phyloP scores from a whole-genome alignment of 2,888 invertebrate genomes.

The Lathronympha strigana region DNA sequence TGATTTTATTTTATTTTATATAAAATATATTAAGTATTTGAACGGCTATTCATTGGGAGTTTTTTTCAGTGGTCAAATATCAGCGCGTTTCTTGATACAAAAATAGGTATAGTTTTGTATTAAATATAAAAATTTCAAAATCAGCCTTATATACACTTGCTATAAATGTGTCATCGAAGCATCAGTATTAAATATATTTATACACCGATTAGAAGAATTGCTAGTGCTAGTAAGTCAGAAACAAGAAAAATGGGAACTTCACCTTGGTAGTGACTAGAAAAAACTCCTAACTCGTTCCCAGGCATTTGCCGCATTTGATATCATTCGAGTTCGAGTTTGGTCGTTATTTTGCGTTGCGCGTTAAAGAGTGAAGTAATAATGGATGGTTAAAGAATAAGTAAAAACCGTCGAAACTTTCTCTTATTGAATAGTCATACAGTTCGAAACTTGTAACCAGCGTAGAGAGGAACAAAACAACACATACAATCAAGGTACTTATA shows the following conservation, averaged over 20 bases:
- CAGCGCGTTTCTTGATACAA: neutral
- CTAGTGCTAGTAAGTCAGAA: neutral
- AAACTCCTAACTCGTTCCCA: constrained; percentile 18
- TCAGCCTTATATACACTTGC: too few species aligned
- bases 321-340: constrained; percentile 39
- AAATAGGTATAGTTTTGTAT: neutral
- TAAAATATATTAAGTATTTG: constrained; percentile 2
- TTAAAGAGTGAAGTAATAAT: constrained; percentile 51
- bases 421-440: constrained; percentile 41
- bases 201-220: neutral
- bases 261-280: constrained; percentile 5
- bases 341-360: constrained; percentile 59
- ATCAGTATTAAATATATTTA: neutral
- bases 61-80: neutral
- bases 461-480: constrained; percentile 41
- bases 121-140: too few species aligned
- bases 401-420: constrained; percentile 56
- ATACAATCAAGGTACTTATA: constrained; percentile 55
- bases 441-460: constrained; percentile 1
- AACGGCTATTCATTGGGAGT: neutral
- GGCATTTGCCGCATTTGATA: constrained; percentile 40
- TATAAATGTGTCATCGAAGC: neutral
- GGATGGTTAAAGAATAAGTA: constrained; percentile 57
- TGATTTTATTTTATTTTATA: neutral
- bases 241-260: neutral